phyloP scores from a whole-genome alignment of 2,797 vertebrate genomes.

The Cuculus canorus region DNA sequence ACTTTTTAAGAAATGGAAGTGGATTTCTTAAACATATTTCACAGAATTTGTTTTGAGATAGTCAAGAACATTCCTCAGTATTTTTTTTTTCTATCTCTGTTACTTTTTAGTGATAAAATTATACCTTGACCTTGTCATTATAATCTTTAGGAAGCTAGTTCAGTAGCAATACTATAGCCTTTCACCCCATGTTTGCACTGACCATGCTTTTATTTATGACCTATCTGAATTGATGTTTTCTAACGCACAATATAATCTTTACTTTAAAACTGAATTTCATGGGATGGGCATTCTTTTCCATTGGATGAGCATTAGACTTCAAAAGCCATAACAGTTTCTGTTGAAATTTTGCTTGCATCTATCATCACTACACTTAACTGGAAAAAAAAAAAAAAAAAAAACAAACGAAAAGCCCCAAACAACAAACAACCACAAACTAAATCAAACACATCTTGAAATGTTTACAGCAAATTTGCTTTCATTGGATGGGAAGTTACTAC shows the following conservation, averaged over 20 bases:
- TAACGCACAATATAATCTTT: background rate
- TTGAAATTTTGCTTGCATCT: background rate
- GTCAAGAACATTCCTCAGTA: background rate
- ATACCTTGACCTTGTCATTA: background rate
- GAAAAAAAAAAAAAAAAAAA: background rate
- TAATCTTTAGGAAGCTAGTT: background rate
- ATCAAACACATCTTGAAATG: background rate
- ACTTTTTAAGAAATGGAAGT: background rate
- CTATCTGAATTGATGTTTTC: background rate
- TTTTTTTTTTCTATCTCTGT: background rate
- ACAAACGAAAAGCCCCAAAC: no score
- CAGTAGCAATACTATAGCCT: background rate
- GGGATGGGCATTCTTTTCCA: background rate
- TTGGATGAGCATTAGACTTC: background rate
- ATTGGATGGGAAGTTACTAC: background rate
- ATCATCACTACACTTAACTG: background rate
- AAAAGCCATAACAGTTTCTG: background rate
- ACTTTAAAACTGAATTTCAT: background rate
- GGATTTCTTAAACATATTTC: background rate
- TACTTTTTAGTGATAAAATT: background rate
- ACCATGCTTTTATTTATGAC: background rate
- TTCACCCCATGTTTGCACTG: background rate
- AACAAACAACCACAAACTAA: no score
- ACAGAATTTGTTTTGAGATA: background rate
- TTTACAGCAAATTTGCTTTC: background rate